Evolutionary conservation across 2,888 invertebrate genomes (phyloP).

Genomic region (Cartodere bifasciata): DNA sequence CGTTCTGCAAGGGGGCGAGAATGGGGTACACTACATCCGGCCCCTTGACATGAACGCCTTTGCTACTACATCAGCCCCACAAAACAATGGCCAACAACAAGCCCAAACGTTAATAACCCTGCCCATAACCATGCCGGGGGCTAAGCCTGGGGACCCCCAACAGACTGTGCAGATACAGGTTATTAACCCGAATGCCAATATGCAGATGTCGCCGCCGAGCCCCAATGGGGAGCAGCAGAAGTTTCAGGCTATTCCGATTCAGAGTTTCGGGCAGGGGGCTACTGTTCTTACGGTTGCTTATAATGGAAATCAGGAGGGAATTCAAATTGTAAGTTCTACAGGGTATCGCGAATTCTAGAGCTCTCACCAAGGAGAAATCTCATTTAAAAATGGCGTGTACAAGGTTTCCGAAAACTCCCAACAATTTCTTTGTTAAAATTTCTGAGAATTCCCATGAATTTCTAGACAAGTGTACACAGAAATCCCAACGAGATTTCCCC

Average conservation of each 20-base stretch:
- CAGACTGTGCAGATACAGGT: slow-evolving; percentile 69
- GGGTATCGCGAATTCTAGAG: too few species aligned
- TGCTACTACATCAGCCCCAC: slow-evolving; percentile 29
- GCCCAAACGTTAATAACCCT: slow-evolving; percentile 60
- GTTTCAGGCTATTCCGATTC: slow-evolving; percentile 64
- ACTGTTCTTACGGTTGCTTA: slow-evolving; percentile 67
- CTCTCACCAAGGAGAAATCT: too few species aligned
- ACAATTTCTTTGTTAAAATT: too few species aligned
- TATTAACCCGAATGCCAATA: slow-evolving; percentile 30
- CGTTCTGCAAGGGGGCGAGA: slow-evolving; percentile 55
- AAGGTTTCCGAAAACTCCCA: too few species aligned
- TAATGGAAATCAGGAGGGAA: slow-evolving; percentile 44
- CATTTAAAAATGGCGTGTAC: too few species aligned
- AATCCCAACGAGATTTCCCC: too few species aligned
- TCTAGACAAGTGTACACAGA: too few species aligned
- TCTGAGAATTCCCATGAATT: too few species aligned
- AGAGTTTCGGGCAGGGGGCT: slow-evolving; percentile 58
- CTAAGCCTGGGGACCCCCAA: slow-evolving; percentile 62
- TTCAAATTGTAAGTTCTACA: slow-evolving; percentile 43
- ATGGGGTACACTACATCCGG: slow-evolving; percentile 62
- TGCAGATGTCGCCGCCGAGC: slow-evolving; percentile 24
- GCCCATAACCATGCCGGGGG: slow-evolving; percentile 63
- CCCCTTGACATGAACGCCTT: slow-evolving; percentile 44
- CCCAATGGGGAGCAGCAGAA: slow-evolving; percentile 48
- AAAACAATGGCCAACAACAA: slow-evolving; percentile 26